Conservation (phyloP, 1,140 invertebrate species). For the Drosophila burlai region DNA sequence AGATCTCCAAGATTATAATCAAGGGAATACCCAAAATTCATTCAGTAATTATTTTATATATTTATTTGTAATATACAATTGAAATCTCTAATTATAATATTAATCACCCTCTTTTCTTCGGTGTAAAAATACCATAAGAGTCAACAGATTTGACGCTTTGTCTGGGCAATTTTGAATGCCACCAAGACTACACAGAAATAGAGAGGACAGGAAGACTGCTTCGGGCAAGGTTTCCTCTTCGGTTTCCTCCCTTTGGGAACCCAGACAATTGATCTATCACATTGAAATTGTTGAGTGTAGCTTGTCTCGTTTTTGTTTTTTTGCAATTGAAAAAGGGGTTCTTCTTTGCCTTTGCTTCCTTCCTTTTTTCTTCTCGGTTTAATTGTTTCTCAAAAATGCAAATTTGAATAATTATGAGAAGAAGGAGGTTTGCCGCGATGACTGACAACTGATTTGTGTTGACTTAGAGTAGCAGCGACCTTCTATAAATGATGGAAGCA, state of each 20-base stretch:
- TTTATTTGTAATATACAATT: too few species aligned
- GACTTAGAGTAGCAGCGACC: conserved; percentile 29
- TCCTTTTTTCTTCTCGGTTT: conserved; percentile 32
- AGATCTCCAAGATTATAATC: not conserved
- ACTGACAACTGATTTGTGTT: conserved; percentile 47
- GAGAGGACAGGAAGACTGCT: conserved; percentile 8
- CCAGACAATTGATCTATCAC: conserved; percentile 57
- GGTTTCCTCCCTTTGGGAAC: conserved; percentile 13
- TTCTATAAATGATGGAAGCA: conserved; percentile 2
- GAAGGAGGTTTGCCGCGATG: conserved; percentile 10
- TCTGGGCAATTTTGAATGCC: conserved; percentile 52
- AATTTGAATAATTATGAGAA: conserved; percentile 59
- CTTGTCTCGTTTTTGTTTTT: conserved; percentile 22
- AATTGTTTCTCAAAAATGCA: conserved; percentile 56
- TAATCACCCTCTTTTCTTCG: not conserved
- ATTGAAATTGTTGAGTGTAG: conserved; percentile 34
- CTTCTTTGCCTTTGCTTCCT: conserved; percentile 20
- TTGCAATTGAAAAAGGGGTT: conserved; percentile 1
- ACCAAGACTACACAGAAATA: conserved; percentile 7
- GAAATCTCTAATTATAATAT: too few species aligned
- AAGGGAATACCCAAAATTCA: not conserved
- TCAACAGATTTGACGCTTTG: conserved; percentile 70
- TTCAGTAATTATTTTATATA: not conserved
- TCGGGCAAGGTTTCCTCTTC: conserved; percentile 29
- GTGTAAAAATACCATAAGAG: conserved; percentile 36